Conservation (phyloP, 2,797 vertebrate species). For the Mormyrus proboscirostris region DNA sequence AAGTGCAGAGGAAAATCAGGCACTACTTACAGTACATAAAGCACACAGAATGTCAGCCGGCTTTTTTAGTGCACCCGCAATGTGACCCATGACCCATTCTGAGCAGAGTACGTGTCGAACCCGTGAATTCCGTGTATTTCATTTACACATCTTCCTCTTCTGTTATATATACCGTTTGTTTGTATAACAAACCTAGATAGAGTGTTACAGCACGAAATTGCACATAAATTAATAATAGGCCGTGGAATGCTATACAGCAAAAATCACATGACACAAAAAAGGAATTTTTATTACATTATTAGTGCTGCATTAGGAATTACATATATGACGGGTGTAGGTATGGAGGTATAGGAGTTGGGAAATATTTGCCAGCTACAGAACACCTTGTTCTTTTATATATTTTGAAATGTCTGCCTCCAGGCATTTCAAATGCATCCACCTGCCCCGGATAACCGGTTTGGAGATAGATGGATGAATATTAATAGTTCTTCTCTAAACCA, state of each 20-base stretch:
- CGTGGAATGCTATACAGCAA: neutral
- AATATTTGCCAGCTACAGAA: neutral
- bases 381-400: neutral
- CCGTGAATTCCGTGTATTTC: neutral
- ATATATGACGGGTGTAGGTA: neutral
- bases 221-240: neutral
- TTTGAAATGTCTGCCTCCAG: neutral
- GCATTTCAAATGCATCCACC: neutral
- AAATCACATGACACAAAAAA: neutral
- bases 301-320: neutral
- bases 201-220: neutral
- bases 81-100: conserved; percentile 16
- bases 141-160: neutral
- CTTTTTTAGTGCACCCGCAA: conserved; percentile 16
- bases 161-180: neutral
- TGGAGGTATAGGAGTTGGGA: neutral
- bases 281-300: neutral
- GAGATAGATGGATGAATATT: neutral
- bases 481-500: neutral
- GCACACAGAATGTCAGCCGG: neutral
- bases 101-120: conserved; percentile 1
- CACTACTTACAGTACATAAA: neutral
- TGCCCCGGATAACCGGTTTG: neutral
- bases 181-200: neutral
- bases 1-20: neutral